Percentiles rank a stretch among this genome's conserved stretches.
These are phyloP conservation scores for Puffinus mauretanicus DNA, from an alignment of 2,113 vertebrate species.

Conservation along the genomic window DNA sequence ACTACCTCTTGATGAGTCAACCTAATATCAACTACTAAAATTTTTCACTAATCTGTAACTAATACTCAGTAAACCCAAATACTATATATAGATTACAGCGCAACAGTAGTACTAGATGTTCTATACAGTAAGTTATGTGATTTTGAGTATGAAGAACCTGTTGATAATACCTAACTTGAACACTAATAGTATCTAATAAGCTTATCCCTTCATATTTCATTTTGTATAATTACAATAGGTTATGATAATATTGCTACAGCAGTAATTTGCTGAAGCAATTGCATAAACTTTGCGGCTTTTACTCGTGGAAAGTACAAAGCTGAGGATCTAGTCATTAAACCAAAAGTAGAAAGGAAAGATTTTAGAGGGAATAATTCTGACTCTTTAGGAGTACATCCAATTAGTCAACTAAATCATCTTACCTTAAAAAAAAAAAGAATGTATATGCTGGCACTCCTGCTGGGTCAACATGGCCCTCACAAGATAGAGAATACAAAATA, in stretches of 20 bases:
- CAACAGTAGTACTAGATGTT: background rate
- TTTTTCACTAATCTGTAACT: background rate
- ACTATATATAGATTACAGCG: background rate
- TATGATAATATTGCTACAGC: background rate
- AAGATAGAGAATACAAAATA: background rate
- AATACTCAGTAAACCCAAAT: background rate
- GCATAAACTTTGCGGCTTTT: background rate
- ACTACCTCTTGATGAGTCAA: background rate
- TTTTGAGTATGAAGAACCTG: background rate
- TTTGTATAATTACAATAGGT: background rate
- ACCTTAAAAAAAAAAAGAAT: background rate
- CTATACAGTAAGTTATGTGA: background rate
- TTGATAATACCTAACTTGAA: background rate
- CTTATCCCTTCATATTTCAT: background rate
- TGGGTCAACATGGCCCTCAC: background rate
- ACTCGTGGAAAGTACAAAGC: background rate
- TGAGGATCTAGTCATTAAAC: background rate
- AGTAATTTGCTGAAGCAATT: background rate
- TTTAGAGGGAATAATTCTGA: background rate
- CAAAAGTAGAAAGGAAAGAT: background rate
- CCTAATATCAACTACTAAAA: background rate
- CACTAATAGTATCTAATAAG: background rate
- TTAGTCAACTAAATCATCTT: background rate
- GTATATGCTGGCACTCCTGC: background rate
- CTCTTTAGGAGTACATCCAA: background rate